Conservation (phyloP, 2,113 vertebrate species). For the Aleadryas rufinucha region DNA sequence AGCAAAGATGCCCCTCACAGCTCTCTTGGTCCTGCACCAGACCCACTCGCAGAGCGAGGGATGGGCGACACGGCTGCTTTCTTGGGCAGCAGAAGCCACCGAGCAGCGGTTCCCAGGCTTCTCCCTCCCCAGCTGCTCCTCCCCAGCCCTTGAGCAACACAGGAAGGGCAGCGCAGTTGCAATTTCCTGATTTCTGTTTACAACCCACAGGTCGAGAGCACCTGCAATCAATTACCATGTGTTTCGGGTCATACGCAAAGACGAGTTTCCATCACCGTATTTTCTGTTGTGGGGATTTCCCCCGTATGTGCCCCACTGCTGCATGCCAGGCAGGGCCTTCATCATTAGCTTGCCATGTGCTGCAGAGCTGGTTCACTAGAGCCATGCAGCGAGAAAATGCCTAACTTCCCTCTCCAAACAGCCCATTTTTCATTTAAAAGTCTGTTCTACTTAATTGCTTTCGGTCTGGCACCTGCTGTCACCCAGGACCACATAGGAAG, state of each 20-base stretch:
- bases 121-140: not conserved
- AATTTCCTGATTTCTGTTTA: conserved; percentile 36
- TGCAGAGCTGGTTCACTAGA: not conserved
- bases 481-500: not conserved
- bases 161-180: conserved; percentile 6
- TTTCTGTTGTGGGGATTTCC: accelerated
- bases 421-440: not conserved
- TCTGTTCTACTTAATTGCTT: not conserved
- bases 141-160: not conserved
- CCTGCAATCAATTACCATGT: not conserved
- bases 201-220: not conserved
- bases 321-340: not conserved
- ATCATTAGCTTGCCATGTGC: accelerated
- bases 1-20: not conserved
- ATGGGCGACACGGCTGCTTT: accelerated
- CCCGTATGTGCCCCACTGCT: not conserved
- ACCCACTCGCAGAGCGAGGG: not conserved
- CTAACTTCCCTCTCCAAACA: not conserved
- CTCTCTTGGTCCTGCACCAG: not conserved
- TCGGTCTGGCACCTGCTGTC: not conserved
- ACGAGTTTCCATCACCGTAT: not conserved
- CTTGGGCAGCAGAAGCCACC: not conserved
- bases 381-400: not conserved
- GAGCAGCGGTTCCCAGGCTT: not conserved
- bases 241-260: not conserved